Percentiles rank a stretch among this genome's conserved stretches.
These are phyloP conservation scores for Gibbula magus DNA, from an alignment of 2,888 invertebrate genomes.

Conservation along the genomic window DNA sequence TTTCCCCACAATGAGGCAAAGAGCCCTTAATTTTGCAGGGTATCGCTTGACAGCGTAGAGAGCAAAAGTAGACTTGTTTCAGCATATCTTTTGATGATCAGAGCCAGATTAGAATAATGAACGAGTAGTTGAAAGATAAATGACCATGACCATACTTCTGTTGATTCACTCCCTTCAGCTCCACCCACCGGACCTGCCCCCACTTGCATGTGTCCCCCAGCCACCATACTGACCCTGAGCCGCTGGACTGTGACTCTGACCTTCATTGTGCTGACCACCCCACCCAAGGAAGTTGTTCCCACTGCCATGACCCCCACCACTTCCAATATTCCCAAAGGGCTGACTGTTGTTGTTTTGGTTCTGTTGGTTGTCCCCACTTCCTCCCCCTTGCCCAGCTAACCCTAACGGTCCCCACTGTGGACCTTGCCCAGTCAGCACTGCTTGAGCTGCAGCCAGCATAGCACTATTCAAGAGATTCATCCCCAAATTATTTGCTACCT, in stretches of 20 bases:
- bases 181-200: conserved; percentile 39
- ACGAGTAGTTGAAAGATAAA: background rate
- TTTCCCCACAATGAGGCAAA: too few relatives aligned
- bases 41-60: too few relatives aligned
- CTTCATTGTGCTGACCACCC: conserved; percentile 34
- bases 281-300: conserved; percentile 31
- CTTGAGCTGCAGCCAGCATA: conserved; percentile 68
- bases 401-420: conserved; percentile 41
- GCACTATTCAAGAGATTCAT: conserved; percentile 68
- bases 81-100: too few relatives aligned
- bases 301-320: conserved; percentile 29
- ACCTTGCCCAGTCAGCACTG: conserved; percentile 60
- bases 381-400: conserved; percentile 47
- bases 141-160: background rate
- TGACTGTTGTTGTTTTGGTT: conserved; percentile 28
- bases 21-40: too few relatives aligned
- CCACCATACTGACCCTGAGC: conserved; percentile 40
- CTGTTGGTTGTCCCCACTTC: conserved; percentile 30
- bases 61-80: too few relatives aligned
- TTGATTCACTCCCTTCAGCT: conserved; percentile 31
- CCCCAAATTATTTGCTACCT: conserved; percentile 50
- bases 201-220: conserved; percentile 39
- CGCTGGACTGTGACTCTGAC: conserved; percentile 31
- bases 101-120: background rate
- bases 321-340: conserved; percentile 27